These are phyloP conservation scores for Limonius californicus DNA, from an alignment of 1,140 invertebrate genomes.

Conservation along the genomic window DNA sequence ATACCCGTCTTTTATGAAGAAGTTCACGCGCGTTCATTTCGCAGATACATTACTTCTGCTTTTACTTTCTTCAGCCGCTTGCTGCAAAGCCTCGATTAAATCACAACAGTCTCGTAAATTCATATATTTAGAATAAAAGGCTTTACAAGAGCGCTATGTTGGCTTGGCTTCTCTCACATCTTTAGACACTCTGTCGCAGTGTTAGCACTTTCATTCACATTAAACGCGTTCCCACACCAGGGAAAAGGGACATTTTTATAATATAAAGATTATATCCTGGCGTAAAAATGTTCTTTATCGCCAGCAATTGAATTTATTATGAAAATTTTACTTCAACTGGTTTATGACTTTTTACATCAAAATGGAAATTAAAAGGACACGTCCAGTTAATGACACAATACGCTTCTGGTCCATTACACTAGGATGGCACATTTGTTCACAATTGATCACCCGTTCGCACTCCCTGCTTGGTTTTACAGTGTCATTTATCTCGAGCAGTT, in stretches of 20 bases:
- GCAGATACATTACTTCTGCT: constrained; percentile 21
- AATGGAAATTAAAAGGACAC: constrained; percentile 3
- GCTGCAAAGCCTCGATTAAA: constrained; percentile 17
- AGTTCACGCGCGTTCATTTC: constrained; percentile 19
- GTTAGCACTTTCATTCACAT: not conserved
- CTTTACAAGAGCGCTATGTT: not conserved
- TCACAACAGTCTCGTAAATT: constrained; percentile 21
- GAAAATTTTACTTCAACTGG: not conserved
- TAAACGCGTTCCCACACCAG: not conserved
- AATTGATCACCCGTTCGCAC: constrained; percentile 19
- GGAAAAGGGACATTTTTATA: not conserved
- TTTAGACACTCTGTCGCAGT: not conserved
- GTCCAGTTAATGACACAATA: not conserved
- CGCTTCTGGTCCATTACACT: not conserved
- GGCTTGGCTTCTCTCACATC: not conserved
- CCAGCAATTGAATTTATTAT: not conserved
- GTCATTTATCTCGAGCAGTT: constrained; percentile 12
- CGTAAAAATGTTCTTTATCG: not conserved
- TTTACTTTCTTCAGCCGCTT: constrained; percentile 22
- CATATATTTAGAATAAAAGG: constrained; percentile 20
- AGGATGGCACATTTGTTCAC: constrained; percentile 16
- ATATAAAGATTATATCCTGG: not conserved
- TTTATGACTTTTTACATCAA: not conserved
- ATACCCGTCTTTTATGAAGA: constrained; percentile 24
- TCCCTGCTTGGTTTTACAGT: constrained; percentile 18